Percentiles rank a stretch among this genome's conserved stretches.
phyloP scores from a whole-genome alignment of 2,113 vertebrate genomes.

The Corythornis madagascariensis region DNA sequence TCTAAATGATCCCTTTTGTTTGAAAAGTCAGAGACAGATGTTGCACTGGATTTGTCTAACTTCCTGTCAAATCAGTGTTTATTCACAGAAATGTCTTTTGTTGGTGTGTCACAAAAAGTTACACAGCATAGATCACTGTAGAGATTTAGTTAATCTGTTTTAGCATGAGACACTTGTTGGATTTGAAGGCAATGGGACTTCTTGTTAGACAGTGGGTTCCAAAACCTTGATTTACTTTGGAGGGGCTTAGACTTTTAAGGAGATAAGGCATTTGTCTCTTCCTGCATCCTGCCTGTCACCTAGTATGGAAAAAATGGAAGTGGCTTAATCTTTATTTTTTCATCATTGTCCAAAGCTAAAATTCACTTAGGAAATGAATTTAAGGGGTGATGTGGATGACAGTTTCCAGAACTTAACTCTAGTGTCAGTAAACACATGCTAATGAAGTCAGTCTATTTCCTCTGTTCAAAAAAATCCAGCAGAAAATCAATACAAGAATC shows the following conservation, averaged over 20 bases:
- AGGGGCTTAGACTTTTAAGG: neutral
- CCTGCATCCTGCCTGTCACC: neutral
- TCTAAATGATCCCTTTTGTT: conserved; percentile 11
- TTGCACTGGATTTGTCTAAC: conserved; percentile 30
- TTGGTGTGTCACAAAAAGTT: conserved; percentile 16
- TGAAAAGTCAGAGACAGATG: neutral
- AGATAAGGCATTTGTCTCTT: neutral
- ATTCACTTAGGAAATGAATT: neutral
- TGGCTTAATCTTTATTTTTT: neutral
- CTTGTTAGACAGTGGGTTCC: neutral
- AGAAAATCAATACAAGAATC: neutral
- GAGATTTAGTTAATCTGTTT: conserved; percentile 17
- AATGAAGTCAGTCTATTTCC: neutral
- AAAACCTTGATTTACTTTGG: neutral
- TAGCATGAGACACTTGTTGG: neutral
- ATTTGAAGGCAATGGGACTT: neutral
- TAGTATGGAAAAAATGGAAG: neutral
- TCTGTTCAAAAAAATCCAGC: neutral
- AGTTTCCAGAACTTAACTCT: neutral
- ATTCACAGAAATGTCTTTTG: conserved; percentile 28
- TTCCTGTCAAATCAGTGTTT: conserved; percentile 55
- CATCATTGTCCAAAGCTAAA: neutral
- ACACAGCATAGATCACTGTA: neutral
- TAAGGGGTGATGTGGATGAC: neutral
- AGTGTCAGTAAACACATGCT: neutral